Conservation (phyloP, 2,797 vertebrate species). For the Neostethus bicornis region DNA sequence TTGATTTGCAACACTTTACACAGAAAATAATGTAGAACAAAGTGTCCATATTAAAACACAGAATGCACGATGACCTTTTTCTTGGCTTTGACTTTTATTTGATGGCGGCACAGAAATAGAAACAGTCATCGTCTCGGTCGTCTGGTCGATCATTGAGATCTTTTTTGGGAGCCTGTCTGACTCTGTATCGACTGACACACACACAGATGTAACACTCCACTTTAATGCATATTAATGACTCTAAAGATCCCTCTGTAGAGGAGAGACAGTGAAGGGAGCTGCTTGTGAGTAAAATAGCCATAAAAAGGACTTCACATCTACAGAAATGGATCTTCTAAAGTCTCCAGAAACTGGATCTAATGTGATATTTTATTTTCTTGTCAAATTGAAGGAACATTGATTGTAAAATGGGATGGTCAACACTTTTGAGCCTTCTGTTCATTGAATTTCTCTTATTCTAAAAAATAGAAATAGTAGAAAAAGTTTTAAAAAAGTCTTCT, state of each 20-base stretch:
- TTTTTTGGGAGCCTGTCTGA: slow-evolving; percentile 32
- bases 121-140: slow-evolving; percentile 47
- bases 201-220: slow-evolving; percentile 35
- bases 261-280: slow-evolving; percentile 63
- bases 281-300: slow-evolving; percentile 61
- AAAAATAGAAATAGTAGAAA: no score
- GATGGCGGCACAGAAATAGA: slow-evolving; percentile 47
- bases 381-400: no score
- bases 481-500: no score
- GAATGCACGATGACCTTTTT: slow-evolving; percentile 40
- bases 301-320: no score
- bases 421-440: no score
- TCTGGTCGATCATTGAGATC: slow-evolving; percentile 46
- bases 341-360: no score
- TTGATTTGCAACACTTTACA: neutral
- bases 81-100: slow-evolving; percentile 43
- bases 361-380: no score
- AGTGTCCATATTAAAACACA: slow-evolving; percentile 32
- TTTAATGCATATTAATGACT: slow-evolving; percentile 82
- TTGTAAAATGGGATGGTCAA: no score
- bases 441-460: no score
- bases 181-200: slow-evolving; percentile 43
- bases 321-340: no score
- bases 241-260: slow-evolving; percentile 65
- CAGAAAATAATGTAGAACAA: neutral